Evolutionary conservation across 2,113 vertebrate genomes (phyloP).

Genomic region (Typhlomys cinereus): DNA sequence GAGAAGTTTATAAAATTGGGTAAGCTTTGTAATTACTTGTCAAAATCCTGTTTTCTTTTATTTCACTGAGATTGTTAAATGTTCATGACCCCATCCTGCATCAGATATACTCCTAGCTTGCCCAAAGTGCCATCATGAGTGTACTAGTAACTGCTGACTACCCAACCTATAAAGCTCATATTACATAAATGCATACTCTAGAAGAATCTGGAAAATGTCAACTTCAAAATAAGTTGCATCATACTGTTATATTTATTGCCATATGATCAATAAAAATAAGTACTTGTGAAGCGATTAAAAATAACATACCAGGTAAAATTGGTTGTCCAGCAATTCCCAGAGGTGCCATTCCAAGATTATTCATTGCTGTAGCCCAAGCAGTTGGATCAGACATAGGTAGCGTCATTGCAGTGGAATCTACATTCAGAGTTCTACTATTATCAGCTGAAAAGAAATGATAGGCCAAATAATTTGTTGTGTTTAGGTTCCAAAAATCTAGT

Average conservation of each 20-base stretch:
- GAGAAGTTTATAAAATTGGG: conserved; percentile 54
- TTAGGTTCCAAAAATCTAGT: conserved; percentile 29
- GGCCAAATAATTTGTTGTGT: conserved; percentile 60
- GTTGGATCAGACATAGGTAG: conserved; percentile 95
- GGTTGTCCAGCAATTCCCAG: conserved; percentile 93
- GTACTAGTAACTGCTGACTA: conserved; percentile 37
- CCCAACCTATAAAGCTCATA: conserved; percentile 49
- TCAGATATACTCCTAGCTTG: conserved; percentile 20
- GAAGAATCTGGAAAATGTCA: conserved; percentile 71
- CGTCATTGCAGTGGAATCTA: conserved; percentile 92
- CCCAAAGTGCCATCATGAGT: neutral
- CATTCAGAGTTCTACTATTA: conserved; percentile 89
- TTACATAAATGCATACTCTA: conserved; percentile 66
- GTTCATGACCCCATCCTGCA: neutral
- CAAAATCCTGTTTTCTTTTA: conserved; percentile 42
- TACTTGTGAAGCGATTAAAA: conserved; percentile 61
- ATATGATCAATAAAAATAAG: conserved; percentile 64
- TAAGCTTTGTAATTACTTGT: conserved; percentile 24
- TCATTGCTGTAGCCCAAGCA: conserved; percentile 98
- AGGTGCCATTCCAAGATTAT: conserved; percentile 96
- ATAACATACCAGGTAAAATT: conserved; percentile 91
- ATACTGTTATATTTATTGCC: conserved; percentile 63
- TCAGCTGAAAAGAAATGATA: conserved; percentile 84
- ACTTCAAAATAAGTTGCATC: conserved; percentile 73
- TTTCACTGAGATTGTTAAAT: conserved; percentile 50